phyloP scores from a whole-genome alignment of 2,113 vertebrate genomes.

The Himantopus leucocephalus region DNA sequence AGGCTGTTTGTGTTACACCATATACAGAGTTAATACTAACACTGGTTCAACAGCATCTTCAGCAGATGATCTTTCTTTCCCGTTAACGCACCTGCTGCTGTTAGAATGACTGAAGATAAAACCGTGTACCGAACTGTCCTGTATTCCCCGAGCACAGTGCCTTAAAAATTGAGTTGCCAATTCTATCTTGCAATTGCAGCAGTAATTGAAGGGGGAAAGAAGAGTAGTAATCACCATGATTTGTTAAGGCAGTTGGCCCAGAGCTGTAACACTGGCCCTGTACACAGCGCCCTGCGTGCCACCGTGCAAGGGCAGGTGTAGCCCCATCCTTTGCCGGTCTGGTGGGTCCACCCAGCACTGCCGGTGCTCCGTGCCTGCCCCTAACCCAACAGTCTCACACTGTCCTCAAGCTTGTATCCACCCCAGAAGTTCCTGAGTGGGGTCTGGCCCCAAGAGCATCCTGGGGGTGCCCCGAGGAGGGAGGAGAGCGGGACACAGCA shows the following conservation, averaged over 20 bases:
- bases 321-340: not conserved
- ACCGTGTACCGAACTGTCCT: not conserved
- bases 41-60: not conserved
- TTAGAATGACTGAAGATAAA: not conserved
- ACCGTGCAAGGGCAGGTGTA: not conserved
- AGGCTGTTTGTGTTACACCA: not conserved
- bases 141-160: not conserved
- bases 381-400: not conserved
- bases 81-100: not conserved
- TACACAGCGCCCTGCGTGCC: not conserved
- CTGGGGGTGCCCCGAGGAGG: not conserved
- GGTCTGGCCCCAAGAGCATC: not conserved
- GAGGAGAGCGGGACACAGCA: not conserved
- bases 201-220: not conserved
- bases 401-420: not conserved
- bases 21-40: not conserved
- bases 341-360: not conserved
- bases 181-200: not conserved
- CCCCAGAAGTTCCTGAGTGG: not conserved
- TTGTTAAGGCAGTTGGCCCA: not conserved
- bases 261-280: not conserved
- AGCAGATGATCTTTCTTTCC: not conserved
- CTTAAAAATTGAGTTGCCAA: not conserved
- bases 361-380: no score
- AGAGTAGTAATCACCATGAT: not conserved